These are phyloP conservation scores for Cryptocephalus moraei DNA, from an alignment of 2,888 invertebrate species.

Conservation along the genomic window DNA sequence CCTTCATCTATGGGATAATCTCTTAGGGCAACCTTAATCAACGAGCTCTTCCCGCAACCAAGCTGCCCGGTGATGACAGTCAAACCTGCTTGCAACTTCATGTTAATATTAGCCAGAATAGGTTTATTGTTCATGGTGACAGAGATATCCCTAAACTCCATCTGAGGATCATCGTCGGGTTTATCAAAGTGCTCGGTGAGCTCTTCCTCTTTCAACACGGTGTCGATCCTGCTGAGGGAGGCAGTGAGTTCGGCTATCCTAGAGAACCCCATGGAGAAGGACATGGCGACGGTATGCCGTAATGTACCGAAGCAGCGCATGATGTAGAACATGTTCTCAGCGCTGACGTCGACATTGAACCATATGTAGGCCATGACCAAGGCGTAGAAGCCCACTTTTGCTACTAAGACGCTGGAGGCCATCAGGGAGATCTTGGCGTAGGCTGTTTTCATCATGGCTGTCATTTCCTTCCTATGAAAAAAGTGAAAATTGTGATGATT, in stretches of 20 bases:
- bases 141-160: constrained; percentile 19
- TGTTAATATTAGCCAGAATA: constrained; percentile 36
- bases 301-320: constrained; percentile 18
- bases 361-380: constrained; percentile 23
- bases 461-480: constrained; percentile 19
- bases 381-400: constrained; percentile 21
- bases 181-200: constrained; percentile 14
- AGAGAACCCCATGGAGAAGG: constrained; percentile 19
- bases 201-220: constrained; percentile 37
- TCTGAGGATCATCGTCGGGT: constrained; percentile 19
- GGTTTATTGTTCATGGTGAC: constrained; percentile 20
- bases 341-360: constrained; percentile 15
- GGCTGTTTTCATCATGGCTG: constrained; percentile 14
- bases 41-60: constrained; percentile 51
- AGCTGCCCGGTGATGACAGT: constrained; percentile 53
- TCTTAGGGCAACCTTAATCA: constrained; percentile 36
- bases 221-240: constrained; percentile 18
- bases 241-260: constrained; percentile 22
- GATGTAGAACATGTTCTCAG: constrained; percentile 22
- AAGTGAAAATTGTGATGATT: neutral
- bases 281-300: constrained; percentile 14
- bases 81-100: constrained; percentile 37
- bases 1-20: constrained; percentile 35
- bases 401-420: constrained; percentile 22
- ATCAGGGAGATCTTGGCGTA: constrained; percentile 23